Evolutionary conservation across 2,797 vertebrate genomes (phyloP), one percentile per base, ranked within the genome.

Genomic region (Potorous gilbertii): DNA sequence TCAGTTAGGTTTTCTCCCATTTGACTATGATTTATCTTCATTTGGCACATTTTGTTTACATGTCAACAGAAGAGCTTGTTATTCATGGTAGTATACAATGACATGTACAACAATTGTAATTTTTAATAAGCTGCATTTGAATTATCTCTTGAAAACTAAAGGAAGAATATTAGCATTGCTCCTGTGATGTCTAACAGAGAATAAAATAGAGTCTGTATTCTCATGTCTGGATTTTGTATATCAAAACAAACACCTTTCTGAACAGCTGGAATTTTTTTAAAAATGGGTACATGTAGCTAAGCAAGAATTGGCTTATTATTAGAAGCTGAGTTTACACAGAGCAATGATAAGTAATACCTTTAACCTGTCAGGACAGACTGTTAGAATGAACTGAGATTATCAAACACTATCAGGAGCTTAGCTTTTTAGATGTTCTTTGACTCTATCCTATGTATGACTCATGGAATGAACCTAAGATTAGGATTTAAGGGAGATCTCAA

Each of bases 41-140:
- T 52, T 93, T 1, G 54, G 24, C 55, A 66, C 92, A 96, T 94
- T 94, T 95, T 81, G 9, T 94, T 81, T 2, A 93, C 90, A 96
- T 94, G 94, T 94, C 97, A 95, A 93, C 34, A 97, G 18, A 94
- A 97, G 1, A 52, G 14, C 5, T 34, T 97, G 46, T 46, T 93
- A 91, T 95, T 98, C 31, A 92, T 95, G 87, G 90, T 94, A 90
- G 81, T 89, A 94, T 95, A 94, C 90, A 94, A 94, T 96, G 91
- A 96, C 92, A 97, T 92, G 92, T 93, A 56, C 96, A 97, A 92
- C 90, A 96, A 18, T 55, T 92, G 27, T 62, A 98, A 96, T 95
- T 96, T 94, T 93, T 97, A 94, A 95, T 55, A 56, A 93, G 91
- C 94, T 89, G 0, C 4, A 81, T 89, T 95, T 97, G 90, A 95